Evolutionary conservation across 2,797 vertebrate genomes (phyloP).

Genomic region (Intellagama lesueurii): DNA sequence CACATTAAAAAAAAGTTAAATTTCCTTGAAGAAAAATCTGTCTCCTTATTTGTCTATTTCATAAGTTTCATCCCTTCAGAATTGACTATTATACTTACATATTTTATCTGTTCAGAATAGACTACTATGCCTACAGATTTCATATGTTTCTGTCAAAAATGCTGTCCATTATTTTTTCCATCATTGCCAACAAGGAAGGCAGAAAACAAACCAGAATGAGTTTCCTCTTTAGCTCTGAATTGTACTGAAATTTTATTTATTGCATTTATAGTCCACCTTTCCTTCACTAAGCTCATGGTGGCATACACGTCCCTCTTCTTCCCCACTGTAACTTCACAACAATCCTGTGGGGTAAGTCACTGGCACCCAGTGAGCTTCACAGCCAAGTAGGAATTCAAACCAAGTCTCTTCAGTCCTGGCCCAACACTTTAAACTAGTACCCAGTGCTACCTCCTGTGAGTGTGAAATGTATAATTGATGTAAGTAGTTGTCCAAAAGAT

Average conservation of each 20-base stretch:
- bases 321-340: too few species aligned
- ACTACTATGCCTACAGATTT: background rate
- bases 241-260: background rate
- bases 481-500: background rate
- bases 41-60: background rate
- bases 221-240: background rate
- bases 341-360: too few species aligned
- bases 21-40: too few species aligned
- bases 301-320: too few species aligned
- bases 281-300: too few species aligned
- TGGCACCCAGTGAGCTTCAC: too few species aligned
- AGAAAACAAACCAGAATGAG: background rate
- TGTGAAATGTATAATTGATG: background rate
- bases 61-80: background rate
- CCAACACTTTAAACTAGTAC: too few species aligned
- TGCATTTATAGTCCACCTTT: too few species aligned
- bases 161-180: background rate
- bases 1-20: too few species aligned
- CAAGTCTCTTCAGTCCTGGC: too few species aligned
- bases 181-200: background rate
- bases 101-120: background rate
- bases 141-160: background rate
- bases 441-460: too few species aligned
- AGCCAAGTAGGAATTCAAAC: too few species aligned
- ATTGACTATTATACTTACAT: background rate